Percentiles rank a stretch among this genome's conserved stretches.
Evolutionary conservation across 1,140 invertebrate species (phyloP).

Genomic region (Drosophila watanabei): DNA sequence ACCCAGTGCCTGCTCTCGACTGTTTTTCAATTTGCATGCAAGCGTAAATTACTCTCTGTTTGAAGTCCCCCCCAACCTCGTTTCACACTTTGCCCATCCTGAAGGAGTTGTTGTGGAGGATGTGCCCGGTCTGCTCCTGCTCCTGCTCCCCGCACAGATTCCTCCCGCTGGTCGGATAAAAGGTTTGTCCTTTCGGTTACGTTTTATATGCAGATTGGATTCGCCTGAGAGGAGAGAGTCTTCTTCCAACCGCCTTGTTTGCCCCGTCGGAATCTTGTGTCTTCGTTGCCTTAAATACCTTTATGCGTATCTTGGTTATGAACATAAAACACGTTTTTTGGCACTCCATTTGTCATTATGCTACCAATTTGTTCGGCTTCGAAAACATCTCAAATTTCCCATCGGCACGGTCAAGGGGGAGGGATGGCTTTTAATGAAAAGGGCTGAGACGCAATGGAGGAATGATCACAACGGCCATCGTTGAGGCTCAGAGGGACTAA

Average conservation of each 20-base stretch:
- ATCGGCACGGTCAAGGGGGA: slow-evolving; percentile 3
- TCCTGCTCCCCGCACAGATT: slow-evolving; percentile 14
- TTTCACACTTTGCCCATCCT: slow-evolving; percentile 5
- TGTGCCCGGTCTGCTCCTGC: neutral
- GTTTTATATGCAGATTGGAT: slow-evolving; percentile 74
- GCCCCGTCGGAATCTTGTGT: slow-evolving; percentile 30
- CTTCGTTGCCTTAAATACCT: slow-evolving; percentile 52
- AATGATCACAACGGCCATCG: slow-evolving; percentile 31
- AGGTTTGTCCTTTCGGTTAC: slow-evolving; percentile 68
- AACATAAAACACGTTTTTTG: slow-evolving; percentile 59
- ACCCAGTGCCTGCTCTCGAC: slow-evolving; percentile 63
- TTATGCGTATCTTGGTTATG: slow-evolving; percentile 41
- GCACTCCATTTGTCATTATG: slow-evolving; percentile 79
- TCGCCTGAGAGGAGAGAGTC: slow-evolving; percentile 10
- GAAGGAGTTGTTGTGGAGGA: slow-evolving; percentile 5
- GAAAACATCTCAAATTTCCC: slow-evolving; percentile 60
- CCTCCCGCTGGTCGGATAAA: slow-evolving; percentile 50
- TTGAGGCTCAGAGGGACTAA: neutral
- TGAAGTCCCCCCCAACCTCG: slow-evolving; percentile 10
- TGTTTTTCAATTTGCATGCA: slow-evolving; percentile 82
- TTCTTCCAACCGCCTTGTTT: neutral
- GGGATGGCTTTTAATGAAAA: slow-evolving; percentile 7
- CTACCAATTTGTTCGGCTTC: slow-evolving; percentile 63
- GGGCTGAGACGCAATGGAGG: slow-evolving; percentile 10
- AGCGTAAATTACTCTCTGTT: slow-evolving; percentile 71